Base-by-base conservation (phyloP, 2,797 vertebrate species). In the Natrix natrix region DNA sequence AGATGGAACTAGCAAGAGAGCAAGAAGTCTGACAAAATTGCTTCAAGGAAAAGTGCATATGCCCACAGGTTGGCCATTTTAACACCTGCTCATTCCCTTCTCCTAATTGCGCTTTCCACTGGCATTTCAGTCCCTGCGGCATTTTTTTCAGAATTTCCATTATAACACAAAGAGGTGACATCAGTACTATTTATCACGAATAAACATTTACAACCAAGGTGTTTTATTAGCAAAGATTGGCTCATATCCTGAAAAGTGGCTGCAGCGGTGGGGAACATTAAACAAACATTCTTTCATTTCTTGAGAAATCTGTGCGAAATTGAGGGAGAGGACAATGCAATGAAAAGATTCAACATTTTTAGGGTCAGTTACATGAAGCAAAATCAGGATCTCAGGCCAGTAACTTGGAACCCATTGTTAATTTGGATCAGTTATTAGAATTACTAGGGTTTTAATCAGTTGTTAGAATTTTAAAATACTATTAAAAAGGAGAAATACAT, bases 1-100 rank as follows among this genome's bases (percentile, higher is more conserved):
- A 96, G 89, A 54, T 74, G 22, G 86, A 4, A 88, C 48, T 90
- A 89, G 26, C 28, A 8, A 7, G n/a, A 26, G 78, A 55, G 17
- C 94, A 87, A 24, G 89, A 12, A 87, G 28, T 89, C 17, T 90
- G 92, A 52, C 6, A 0, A 88, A 83, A 17, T 0, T 0, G 0
- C 52, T 69, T 89, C 20, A 86, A 89, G 93, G 78, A 92, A 94
- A 94, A 28, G 0, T 91, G 0, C 32, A 6, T 93, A 92, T 94
- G 87, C 60, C 61, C 17, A 55, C 89, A 91, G 54, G 59, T 2
- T 0, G 0, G 6, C 26, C 57, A 61, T 90, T 93, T 92, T 56
- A 83, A 94, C 93, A 94, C 86, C 37, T 3, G n/a, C 52, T 96
- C 11, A 22, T 91, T 92, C 43, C 89, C 89, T 32, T n/a, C 1